Conservation (phyloP, 2,888 invertebrate genomes). For the Digitonthophagus gazella region DNA sequence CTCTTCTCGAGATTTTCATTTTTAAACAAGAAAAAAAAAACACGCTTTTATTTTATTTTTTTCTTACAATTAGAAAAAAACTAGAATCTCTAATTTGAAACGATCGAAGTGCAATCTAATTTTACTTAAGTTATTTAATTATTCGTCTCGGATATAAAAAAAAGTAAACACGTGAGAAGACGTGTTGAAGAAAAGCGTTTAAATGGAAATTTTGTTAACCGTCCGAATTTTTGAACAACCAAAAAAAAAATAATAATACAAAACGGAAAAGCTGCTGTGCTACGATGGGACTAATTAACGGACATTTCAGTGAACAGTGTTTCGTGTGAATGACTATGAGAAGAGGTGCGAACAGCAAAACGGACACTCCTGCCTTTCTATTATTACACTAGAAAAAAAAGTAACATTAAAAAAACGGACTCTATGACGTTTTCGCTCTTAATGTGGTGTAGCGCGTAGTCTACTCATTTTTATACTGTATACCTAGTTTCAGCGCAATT, state of each 20-base stretch:
- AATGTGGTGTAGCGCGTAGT: conserved; percentile 47
- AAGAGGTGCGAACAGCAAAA: conserved; percentile 39
- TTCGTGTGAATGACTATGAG: conserved; percentile 13
- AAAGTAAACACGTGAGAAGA: conserved; percentile 13
- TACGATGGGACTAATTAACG: background rate
- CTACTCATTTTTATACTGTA: conserved; percentile 51
- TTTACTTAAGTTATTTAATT: background rate
- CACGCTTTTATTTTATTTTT: background rate
- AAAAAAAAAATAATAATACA: conserved; percentile 8
- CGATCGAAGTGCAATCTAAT: background rate
- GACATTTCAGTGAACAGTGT: conserved; percentile 17
- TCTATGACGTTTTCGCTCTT: conserved; percentile 46
- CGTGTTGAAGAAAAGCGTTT: conserved; percentile 23
- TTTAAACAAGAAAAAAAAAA: too few relatives aligned
- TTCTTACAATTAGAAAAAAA: too few relatives aligned
- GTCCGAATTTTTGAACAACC: conserved; percentile 2
- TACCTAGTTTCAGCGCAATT: conserved; percentile 36
- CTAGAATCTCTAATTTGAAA: background rate
- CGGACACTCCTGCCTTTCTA: conserved; percentile 48
- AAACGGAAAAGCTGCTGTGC: conserved; percentile 1
- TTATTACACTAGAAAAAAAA: conserved; percentile 18
- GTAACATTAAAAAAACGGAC: conserved; percentile 33
- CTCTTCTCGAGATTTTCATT: background rate
- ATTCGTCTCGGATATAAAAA: background rate
- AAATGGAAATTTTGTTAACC: conserved; percentile 14